Percentiles rank a stretch among this genome's conserved stretches.
phyloP scores from a whole-genome alignment of 1,140 invertebrate genomes.

The Drosophila nasuta region DNA sequence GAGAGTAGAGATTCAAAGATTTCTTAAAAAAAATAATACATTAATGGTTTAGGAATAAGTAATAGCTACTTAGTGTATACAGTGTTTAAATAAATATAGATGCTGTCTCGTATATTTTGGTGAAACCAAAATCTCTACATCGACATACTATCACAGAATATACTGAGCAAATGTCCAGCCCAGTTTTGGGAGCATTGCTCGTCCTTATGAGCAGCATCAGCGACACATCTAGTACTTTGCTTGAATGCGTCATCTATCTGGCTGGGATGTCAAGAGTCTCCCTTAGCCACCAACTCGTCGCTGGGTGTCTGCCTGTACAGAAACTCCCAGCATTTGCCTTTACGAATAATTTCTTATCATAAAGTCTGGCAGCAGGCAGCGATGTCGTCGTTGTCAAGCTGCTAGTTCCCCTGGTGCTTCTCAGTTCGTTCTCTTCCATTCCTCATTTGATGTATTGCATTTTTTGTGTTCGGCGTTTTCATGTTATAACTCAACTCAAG shows the following conservation, averaged over 20 bases:
- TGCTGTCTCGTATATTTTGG: background rate
- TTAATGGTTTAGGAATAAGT: too few relatives aligned
- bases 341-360: slow-evolving; percentile 71
- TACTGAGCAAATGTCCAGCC: background rate
- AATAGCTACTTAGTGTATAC: too few relatives aligned
- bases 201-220: slow-evolving; percentile 9
- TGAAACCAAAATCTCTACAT: background rate
- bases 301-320: background rate
- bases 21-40: too few relatives aligned
- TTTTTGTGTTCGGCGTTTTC: slow-evolving; percentile 53
- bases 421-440: background rate
- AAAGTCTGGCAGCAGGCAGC: slow-evolving; percentile 66
- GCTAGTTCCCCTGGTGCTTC: background rate
- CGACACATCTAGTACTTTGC: slow-evolving; percentile 19
- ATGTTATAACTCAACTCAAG: slow-evolving; percentile 62
- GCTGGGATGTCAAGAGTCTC: slow-evolving; percentile 24
- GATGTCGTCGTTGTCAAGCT: slow-evolving; percentile 43
- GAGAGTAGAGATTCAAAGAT: too few relatives aligned
- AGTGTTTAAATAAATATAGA: background rate
- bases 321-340: background rate
- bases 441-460: slow-evolving; percentile 77
- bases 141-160: background rate
- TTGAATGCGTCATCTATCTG: slow-evolving; percentile 68
- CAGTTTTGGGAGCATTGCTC: slow-evolving; percentile 13
- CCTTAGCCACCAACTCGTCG: background rate